Base-by-base conservation (phyloP, 1,140 invertebrate genomes). In the Maconellicoccus hirsutus region DNA sequence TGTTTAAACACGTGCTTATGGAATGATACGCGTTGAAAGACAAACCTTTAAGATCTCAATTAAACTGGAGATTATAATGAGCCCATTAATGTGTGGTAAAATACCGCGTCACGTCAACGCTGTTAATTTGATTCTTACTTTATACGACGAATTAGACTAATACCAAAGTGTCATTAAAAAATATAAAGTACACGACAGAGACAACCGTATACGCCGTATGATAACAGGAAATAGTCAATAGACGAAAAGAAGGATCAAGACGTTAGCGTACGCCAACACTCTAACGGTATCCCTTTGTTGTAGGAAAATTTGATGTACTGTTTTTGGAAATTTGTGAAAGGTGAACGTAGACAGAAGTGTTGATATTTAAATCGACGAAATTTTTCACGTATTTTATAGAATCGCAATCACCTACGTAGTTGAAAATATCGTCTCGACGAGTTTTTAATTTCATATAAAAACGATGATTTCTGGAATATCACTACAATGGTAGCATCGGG, bases 101-200 rank as follows among this genome's bases (percentile, higher is more conserved):
- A 3, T 3, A 12, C 29, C 42, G 10, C 42, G 42, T 52, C 42
- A 52, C 42, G 42, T 52, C 42, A 52, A 52, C 42, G 42, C 42
- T 19, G 42, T 52, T 52, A 52, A 52, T 52, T 52, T 52, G 42
- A 52, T 52, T 52, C 42, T 52, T 52, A 52, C 42, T 14, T 52
- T 52, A 16, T 52, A 52, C 42, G 16, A 19, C n/a, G 42, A 52
- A 52, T 52, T 52, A 52, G 42, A 52, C 42, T 52, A 52, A 52
- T 52, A 52, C 42, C n/a, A 52, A 52, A 52, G 6, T 52, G 42
- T 52, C 42, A 52, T 52, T 52, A 52, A 52, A 52, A 52, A 52
- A 52, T 33, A 33, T 33, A 33, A 33, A 33, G 29, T 33, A 33
- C 29, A 33, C 29, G 29, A 33, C 2, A 52, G n/a, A 52, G 3